Conservation (phyloP, 2,113 vertebrate species). For the Trachemys scripta region DNA sequence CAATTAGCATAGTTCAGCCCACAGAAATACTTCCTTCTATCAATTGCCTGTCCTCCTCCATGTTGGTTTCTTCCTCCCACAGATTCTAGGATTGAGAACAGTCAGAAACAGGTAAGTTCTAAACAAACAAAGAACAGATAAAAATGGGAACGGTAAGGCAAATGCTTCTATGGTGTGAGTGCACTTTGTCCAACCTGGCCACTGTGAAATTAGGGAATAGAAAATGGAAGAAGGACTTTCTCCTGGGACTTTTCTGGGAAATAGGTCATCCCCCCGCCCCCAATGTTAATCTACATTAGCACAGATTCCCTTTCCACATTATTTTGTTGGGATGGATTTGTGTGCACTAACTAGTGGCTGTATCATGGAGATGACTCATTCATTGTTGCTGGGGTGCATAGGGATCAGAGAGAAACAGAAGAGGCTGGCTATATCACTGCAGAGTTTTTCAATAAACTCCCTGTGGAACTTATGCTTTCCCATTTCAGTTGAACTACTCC, state of each 20-base stretch:
- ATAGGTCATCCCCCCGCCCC: background rate
- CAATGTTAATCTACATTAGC: background rate
- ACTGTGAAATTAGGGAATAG: conserved; percentile 7
- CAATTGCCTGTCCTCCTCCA: background rate
- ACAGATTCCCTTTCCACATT: background rate
- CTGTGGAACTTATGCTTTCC: background rate
- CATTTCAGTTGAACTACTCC: background rate
- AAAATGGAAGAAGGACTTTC: background rate
- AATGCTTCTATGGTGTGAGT: background rate
- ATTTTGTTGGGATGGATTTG: background rate
- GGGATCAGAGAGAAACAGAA: background rate
- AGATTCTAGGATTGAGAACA: background rate
- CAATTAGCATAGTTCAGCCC: background rate
- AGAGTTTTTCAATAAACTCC: background rate
- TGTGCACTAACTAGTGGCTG: background rate
- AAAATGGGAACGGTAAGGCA: rapidly evolving
- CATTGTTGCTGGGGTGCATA: rapidly evolving
- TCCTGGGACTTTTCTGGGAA: background rate
- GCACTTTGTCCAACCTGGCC: background rate
- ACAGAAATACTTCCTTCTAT: background rate
- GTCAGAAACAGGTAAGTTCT: background rate
- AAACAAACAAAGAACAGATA: background rate
- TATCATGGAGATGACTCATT: background rate
- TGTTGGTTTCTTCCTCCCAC: background rate
- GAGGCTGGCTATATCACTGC: background rate